Percentiles rank a stretch among this genome's conserved stretches.
These are phyloP conservation scores for Gallinago media DNA, from an alignment of 2,113 vertebrate species.

Conservation along the genomic window DNA sequence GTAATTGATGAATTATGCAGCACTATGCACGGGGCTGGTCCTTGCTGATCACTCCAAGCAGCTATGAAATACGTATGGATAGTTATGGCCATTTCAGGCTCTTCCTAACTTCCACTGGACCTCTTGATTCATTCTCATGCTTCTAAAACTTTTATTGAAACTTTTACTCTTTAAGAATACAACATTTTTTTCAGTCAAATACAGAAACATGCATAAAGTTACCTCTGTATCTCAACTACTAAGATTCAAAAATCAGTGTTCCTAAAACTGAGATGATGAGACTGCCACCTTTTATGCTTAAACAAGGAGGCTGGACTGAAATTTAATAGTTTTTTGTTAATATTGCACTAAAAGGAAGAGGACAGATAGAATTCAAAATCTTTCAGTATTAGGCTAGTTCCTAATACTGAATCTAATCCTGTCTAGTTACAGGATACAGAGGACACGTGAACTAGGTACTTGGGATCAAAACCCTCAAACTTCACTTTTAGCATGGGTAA, in stretches of 20 bases:
- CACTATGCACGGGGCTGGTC: not conserved
- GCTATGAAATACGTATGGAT: not conserved
- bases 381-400: not conserved
- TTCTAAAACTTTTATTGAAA: not conserved
- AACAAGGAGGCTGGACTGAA: not conserved
- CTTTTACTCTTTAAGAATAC: not conserved
- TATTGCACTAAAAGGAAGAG: not conserved
- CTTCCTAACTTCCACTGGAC: not conserved
- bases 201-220: fast-evolving
- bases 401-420: no score
- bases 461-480: not conserved
- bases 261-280: not conserved
- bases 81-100: not conserved
- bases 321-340: not conserved
- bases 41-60: not conserved
- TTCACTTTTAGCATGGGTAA: not conserved
- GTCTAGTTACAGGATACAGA: not conserved
- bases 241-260: not conserved
- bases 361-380: not conserved
- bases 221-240: not conserved
- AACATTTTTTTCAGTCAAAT: not conserved
- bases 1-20: not conserved
- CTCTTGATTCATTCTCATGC: not conserved
- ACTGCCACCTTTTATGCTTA: not conserved
- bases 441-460: not conserved